Conservation (phyloP, 2,113 vertebrate genomes). For the Pterocles burchelli region DNA sequence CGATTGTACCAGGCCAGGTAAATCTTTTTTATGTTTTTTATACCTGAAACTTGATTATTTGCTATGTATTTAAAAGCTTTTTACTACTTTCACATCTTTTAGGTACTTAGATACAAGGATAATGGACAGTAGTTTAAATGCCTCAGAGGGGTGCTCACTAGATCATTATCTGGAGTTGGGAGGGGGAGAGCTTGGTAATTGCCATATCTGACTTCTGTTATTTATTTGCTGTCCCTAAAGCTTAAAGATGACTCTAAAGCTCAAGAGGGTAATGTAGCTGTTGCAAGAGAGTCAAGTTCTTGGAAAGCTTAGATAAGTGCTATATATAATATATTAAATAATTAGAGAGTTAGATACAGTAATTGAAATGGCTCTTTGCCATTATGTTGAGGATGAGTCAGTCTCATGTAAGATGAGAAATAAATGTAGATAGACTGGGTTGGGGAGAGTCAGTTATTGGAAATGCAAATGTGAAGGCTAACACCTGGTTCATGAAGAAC, state of each 20-base stretch:
- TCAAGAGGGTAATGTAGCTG: neutral
- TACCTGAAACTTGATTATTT: neutral
- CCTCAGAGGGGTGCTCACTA: neutral
- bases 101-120: neutral
- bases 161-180: neutral
- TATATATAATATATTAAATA: neutral
- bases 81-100: neutral
- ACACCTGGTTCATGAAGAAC: neutral
- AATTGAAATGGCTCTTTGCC: neutral
- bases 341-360: neutral
- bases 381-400: neutral
- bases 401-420: neutral
- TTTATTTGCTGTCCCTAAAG: neutral
- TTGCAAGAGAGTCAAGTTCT: neutral
- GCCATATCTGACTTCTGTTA: neutral
- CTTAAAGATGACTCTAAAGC: neutral
- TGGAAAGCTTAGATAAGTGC: neutral
- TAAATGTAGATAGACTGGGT: neutral
- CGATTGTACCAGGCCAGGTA: slow-evolving; percentile 95
- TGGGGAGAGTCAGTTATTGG: neutral
- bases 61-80: neutral
- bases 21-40: neutral
- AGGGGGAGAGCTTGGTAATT: neutral
- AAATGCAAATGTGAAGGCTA: neutral
- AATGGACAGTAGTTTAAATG: neutral